Conservation (phyloP, 2,113 vertebrate species). For the Amia ocellicauda region DNA sequence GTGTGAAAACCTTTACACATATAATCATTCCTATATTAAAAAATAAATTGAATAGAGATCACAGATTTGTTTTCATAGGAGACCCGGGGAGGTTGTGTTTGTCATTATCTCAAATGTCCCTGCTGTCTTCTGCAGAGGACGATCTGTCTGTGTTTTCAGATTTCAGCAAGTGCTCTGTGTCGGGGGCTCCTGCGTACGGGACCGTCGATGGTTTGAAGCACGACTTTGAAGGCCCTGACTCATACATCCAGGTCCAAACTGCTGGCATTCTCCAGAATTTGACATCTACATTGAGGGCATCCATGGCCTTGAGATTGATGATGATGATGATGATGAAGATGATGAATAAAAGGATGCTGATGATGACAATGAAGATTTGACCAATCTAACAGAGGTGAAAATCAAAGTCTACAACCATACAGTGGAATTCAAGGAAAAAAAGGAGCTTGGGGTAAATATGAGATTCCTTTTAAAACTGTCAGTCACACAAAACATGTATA, state of each 20-base stretch:
- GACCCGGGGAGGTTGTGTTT: neutral
- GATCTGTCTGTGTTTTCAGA: constrained; percentile 44
- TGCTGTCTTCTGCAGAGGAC: neutral
- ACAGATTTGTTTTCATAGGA: too few relatives aligned
- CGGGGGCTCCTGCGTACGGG: constrained; percentile 60
- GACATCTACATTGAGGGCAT: constrained; percentile 63
- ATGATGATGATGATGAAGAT: constrained; percentile 17
- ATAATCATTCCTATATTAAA: too few relatives aligned
- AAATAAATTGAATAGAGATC: too few relatives aligned
- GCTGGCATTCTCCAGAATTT: constrained; percentile 54
- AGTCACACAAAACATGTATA: too few relatives aligned
- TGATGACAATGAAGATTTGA: constrained; percentile 25
- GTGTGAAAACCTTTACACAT: too few relatives aligned
- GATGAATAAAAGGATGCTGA: constrained; percentile 21
- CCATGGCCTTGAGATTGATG: constrained; percentile 41
- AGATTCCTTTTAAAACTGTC: too few relatives aligned
- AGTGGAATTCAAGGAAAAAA: constrained; percentile 58
- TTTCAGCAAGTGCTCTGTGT: constrained; percentile 63
- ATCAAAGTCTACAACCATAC: constrained; percentile 72
- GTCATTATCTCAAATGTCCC: neutral
- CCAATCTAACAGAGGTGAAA: constrained; percentile 55
- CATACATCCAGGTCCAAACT: constrained; percentile 64
- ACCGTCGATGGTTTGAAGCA: constrained; percentile 71
- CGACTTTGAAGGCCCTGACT: constrained; percentile 63
- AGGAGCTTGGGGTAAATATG: constrained; percentile 62